Evolutionary conservation across 2,888 invertebrate genomes (phyloP), one percentile per base, ranked within the genome.

Genomic region (Tachina fera): DNA sequence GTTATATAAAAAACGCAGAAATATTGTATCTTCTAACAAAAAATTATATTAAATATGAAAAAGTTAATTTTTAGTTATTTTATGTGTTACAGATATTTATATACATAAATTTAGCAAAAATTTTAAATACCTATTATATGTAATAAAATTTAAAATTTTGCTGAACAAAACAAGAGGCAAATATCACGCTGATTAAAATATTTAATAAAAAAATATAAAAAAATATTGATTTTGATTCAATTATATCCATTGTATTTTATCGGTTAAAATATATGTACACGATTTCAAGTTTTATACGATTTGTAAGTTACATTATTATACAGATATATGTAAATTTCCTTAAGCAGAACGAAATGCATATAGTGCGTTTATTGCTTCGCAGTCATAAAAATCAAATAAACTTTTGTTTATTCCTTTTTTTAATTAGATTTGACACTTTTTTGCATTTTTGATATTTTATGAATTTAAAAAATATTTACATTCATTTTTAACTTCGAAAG

Each of bases 51-150:
- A 22, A 51, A 47, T 43, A 58, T 39, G 19, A 60, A 41, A 56
- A 76, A 58, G 19, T 67, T 58, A 39, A 45, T 56, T 45, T 68
- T 79, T 71, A 43, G 13, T 78, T 79, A 49, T 43, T 72, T 41
- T 43, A 71, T 58, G 49, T 58, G 58, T 58, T 58, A 47, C 19
- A 56, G 47, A 72, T 67, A 13, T 80, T 63, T 80, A 51, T 67
- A 79, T 65, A 71, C 74, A 53, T 80, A 51, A 51, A 63, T 82
- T 82, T 76, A 71, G 76, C 63, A 63, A 19, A 82, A 82, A 76
- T 63, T 82, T 82, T 61, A 76, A 81, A 39, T 68, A 81, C 51
- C 16, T 47, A 70, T 70, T 60, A 68, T 19, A 71, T 79, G 71
- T 71, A 79, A 71, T n/a, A 80, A 82, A 70, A 68, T 53, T 75